phyloP scores from a whole-genome alignment of 2,888 invertebrate species.

The Tachina fera region DNA sequence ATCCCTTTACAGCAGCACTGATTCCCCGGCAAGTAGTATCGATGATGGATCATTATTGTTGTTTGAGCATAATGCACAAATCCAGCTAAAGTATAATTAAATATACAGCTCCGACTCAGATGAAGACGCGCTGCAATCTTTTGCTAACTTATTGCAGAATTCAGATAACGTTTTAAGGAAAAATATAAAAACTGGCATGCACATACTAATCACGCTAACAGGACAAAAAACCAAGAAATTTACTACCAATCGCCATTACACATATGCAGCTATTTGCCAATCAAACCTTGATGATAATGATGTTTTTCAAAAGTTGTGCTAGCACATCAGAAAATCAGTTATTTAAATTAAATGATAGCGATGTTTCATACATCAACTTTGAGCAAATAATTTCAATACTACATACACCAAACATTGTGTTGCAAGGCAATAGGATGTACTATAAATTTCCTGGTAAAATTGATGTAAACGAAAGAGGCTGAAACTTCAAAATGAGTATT shows the following conservation, averaged over 20 bases:
- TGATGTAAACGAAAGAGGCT: no score
- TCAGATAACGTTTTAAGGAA: no score
- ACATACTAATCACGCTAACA: conserved; percentile 43
- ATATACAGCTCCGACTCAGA: conserved; percentile 37
- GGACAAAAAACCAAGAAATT: conserved; percentile 35
- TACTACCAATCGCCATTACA: conserved; percentile 45
- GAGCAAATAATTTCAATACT: conserved; percentile 42
- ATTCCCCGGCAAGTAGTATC: conserved; percentile 28
- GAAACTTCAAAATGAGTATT: no score
- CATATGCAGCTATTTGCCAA: conserved; percentile 53
- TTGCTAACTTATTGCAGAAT: not conserved
- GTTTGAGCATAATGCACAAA: no score
- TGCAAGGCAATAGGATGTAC: not conserved
- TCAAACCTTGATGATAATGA: conserved; percentile 39
- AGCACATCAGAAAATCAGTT: no score
- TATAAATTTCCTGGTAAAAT: no score
- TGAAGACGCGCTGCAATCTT: conserved; percentile 13
- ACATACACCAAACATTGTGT: conserved; percentile 42
- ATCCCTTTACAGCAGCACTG: conserved; percentile 25
- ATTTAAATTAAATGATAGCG: no score
- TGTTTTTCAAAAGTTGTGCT: conserved; percentile 18
- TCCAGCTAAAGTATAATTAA: no score
- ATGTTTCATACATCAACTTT: conserved; percentile 32
- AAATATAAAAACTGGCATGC: not conserved
- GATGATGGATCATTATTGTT: no score